phyloP scores from a whole-genome alignment of 2,888 invertebrate species.

The Ariolimax columbianus region DNA sequence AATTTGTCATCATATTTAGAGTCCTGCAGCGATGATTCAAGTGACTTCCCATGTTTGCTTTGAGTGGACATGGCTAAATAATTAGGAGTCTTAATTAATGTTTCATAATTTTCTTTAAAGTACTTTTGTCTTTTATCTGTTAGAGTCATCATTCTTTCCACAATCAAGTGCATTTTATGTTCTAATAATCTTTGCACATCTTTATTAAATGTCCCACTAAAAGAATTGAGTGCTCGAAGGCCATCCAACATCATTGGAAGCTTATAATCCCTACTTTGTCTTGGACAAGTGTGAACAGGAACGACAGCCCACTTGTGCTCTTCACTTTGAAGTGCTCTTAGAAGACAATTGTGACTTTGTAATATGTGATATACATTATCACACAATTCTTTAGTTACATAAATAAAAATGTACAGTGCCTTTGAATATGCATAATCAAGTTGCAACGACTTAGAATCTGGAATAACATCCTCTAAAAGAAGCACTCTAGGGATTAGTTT shows the following conservation, averaged over 20 bases:
- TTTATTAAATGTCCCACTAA: neutral
- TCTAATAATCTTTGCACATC: neutral
- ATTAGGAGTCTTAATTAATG: no score
- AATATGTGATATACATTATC: neutral
- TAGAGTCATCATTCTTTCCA: neutral
- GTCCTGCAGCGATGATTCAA: no score
- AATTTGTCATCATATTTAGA: no score
- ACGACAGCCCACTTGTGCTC: neutral
- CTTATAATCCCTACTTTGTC: neutral
- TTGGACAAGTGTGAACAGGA: neutral
- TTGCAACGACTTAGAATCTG: neutral
- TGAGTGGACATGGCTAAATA: no score
- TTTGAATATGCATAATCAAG: neutral
- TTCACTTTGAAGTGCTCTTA: neutral
- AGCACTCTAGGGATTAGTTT: neutral
- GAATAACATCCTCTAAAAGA: neutral
- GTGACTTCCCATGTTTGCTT: no score
- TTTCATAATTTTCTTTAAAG: neutral
- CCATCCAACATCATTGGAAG: slow-evolving; percentile 9
- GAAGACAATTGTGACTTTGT: neutral
- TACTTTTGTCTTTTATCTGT: neutral
- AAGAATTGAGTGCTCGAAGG: neutral
- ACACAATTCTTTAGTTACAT: neutral
- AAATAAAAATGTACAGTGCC: neutral
- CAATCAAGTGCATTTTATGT: neutral